These are phyloP conservation scores for Oophaga pumilio DNA, from an alignment of 2,113 vertebrate species.

Conservation along the genomic window DNA sequence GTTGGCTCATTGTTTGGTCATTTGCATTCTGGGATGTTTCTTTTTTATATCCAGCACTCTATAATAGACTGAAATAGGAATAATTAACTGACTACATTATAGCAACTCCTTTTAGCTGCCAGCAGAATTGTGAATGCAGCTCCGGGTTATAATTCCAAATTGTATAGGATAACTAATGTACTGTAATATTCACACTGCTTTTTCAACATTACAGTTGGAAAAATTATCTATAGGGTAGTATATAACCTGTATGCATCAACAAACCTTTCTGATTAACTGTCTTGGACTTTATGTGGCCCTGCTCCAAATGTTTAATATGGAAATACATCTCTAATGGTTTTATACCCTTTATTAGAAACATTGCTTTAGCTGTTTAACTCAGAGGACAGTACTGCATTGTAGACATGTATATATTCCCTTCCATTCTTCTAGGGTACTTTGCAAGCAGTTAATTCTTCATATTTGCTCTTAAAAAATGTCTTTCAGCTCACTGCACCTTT, in stretches of 20 bases:
- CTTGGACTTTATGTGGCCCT: neutral
- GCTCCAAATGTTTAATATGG: neutral
- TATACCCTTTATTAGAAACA: neutral
- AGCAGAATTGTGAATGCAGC: no score
- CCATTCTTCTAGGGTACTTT: neutral
- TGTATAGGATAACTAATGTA: neutral
- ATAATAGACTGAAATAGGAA: no score
- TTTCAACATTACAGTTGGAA: neutral
- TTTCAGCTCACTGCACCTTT: conserved; percentile 14
- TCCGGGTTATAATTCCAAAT: no score
- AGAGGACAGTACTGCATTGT: neutral
- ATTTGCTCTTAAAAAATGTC: conserved; percentile 9
- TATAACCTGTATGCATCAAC: no score
- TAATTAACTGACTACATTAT: no score
- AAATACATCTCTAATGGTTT: neutral
- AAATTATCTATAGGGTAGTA: no score
- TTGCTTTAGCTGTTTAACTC: neutral
- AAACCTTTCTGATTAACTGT: neutral
- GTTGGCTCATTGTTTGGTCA: neutral
- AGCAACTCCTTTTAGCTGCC: no score
- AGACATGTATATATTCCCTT: neutral
- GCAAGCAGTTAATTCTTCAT: neutral
- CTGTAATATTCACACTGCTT: neutral
- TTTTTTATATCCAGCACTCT: no score
- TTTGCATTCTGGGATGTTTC: neutral